Percentiles rank a stretch among this genome's conserved stretches.
phyloP scores from a whole-genome alignment of 2,888 invertebrate species.

The Cheilosia variabilis region DNA sequence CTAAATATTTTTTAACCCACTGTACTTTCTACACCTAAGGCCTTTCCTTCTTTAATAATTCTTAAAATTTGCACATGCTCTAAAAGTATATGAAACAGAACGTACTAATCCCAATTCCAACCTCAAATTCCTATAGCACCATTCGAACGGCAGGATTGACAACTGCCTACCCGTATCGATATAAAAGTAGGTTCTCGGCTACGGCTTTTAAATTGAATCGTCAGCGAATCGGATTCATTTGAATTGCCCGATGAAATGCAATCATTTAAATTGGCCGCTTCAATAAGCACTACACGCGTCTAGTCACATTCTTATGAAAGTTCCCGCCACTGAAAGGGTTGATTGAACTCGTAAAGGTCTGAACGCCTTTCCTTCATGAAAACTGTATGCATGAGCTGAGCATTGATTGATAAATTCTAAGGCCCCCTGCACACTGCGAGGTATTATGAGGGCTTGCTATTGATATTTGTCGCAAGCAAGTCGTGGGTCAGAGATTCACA shows the following conservation, averaged over 20 bases:
- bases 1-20: no score
- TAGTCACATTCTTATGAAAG: background rate
- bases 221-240: background rate
- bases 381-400: background rate
- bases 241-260: background rate
- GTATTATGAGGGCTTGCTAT: background rate
- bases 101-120: no score
- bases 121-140: background rate
- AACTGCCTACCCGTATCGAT: background rate
- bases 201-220: background rate
- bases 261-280: slow-evolving; percentile 5
- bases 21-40: no score
- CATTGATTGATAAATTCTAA: background rate
- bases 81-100: no score
- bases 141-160: background rate
- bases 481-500: no score
- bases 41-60: no score
- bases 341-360: background rate
- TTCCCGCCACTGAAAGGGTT: slow-evolving; percentile 7
- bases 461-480: background rate
- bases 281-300: slow-evolving; percentile 5
- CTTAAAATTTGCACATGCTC: no score
- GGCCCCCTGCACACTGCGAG: background rate
- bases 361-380: background rate
- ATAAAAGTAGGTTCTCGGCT: background rate